Base-by-base conservation (phyloP, 2,797 vertebrate species). In the Sebastes cheni region DNA sequence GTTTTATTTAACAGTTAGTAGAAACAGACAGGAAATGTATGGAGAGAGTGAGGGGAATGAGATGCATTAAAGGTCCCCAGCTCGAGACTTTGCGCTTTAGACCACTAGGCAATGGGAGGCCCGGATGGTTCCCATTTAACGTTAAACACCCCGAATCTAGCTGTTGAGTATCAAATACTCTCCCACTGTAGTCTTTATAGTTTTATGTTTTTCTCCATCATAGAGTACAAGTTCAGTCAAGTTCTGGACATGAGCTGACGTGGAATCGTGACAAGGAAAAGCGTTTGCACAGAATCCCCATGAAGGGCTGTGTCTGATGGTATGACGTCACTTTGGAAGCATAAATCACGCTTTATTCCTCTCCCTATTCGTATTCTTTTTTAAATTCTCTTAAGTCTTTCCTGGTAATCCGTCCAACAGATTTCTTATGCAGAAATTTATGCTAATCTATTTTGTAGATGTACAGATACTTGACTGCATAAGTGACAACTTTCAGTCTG, bases 301-400 rank as follows among this genome's bases (percentile, higher is more conserved):
- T 1, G 42, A 46, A 18, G 16, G 42, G 42, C 16, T 46, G 14
- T 46, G 42, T 46, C 42, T 46, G 42, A 46, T 46, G 42, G 42
- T 46, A 18, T 8, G 16, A 46, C 7, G 0, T 46, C 42, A 46
- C 42, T 46, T 46, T 46, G 42, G 42, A 0, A 0, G 0, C 42
- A 46, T 46, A 46, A 46, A 46, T 46, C 42, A 46, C 1, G 3
- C 42, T 46, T 46, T 18, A 54, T 0, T 0, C 50, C 50, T 54
- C 50, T 54, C 20, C 20, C 0, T 54, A 52, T 22, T 54, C 20
- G 0, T 54, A n/a, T n/a, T 54, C 20, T 54, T 54, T 42, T 16
- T 16, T 14, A 14, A 42, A 14, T 42, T 42, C 13, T 42, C 14
- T 52, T 10, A 52, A n/a, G 18, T 52, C 50, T 52, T 54, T 46